Conservation (phyloP, 2,888 invertebrate genomes). For the Aleiodes leptofemur region DNA sequence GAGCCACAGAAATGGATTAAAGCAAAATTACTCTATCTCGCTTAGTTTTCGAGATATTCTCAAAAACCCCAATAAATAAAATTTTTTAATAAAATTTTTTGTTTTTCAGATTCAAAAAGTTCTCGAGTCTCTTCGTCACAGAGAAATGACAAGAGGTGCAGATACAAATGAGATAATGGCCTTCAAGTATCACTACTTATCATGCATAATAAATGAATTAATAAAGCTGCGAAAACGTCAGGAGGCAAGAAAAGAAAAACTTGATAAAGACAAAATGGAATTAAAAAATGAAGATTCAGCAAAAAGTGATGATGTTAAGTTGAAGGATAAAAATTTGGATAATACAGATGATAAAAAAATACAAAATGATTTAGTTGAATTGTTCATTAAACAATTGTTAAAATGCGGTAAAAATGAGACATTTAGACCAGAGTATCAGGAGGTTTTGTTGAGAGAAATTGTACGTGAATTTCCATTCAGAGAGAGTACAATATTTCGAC, state of each 20-base stretch:
- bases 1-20: no score
- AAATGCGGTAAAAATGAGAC: conserved; percentile 85
- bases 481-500: conserved; percentile 92
- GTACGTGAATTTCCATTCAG: conserved; percentile 93
- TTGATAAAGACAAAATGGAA: conserved; percentile 70
- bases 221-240: conserved; percentile 83
- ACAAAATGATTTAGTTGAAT: conserved; percentile 82
- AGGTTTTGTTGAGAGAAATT: conserved; percentile 87
- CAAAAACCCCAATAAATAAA: neutral
- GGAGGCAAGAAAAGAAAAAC: conserved; percentile 76
- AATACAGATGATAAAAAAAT: conserved; percentile 70
- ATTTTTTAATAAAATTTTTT: neutral
- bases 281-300: conserved; percentile 56
- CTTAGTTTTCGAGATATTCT: no score
- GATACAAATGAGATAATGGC: conserved; percentile 94
- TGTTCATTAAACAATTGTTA: conserved; percentile 85
- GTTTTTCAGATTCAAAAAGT: conserved; percentile 80
- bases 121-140: conserved; percentile 88
- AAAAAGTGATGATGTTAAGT: conserved; percentile 55
- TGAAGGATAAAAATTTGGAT: conserved; percentile 42
- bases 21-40: no score
- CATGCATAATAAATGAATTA: conserved; percentile 85
- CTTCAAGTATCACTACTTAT: conserved; percentile 91
- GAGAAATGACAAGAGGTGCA: conserved; percentile 88
- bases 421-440: conserved; percentile 78